A percentile compares a stretch with the other conserved stretches of the same genome.
Conservation (phyloP, 2,797 vertebrate genomes). For the Takifugu ocellatus region DNA sequence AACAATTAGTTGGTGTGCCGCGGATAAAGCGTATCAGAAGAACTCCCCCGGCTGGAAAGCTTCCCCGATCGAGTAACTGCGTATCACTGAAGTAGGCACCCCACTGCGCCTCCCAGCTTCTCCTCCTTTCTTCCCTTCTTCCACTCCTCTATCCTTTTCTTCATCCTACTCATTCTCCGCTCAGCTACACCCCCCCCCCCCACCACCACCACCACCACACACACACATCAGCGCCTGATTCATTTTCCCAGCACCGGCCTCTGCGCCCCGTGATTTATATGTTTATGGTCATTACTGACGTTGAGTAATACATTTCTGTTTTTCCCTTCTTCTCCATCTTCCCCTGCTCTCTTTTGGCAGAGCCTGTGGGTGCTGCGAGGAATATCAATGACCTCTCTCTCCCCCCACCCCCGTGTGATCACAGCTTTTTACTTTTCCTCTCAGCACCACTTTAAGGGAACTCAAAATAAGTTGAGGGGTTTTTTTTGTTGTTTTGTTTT, state of each 20-base stretch:
- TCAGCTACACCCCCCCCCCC: slow-evolving; percentile 25
- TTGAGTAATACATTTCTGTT: slow-evolving; percentile 77
- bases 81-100: slow-evolving; percentile 36
- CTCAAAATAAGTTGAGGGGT: slow-evolving; percentile 28
- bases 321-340: slow-evolving; percentile 53
- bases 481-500: slow-evolving; percentile 20
- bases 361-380: slow-evolving; percentile 54
- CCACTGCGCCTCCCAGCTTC: slow-evolving; percentile 25
- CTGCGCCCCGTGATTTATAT: slow-evolving; percentile 77
- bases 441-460: slow-evolving; percentile 26
- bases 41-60: neutral
- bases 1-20: neutral
- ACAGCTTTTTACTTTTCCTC: slow-evolving; percentile 43
- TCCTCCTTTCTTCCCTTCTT: slow-evolving; percentile 38
- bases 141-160: slow-evolving; percentile 19
- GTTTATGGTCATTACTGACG: slow-evolving; percentile 80
- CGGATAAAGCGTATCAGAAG: slow-evolving; percentile 16
- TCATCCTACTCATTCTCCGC: neutral
- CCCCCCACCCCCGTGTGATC: slow-evolving; percentile 63
- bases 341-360: slow-evolving; percentile 64
- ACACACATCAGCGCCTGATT: slow-evolving; percentile 54
- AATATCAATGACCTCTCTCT: slow-evolving; percentile 74
- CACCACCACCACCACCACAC: slow-evolving; percentile 15
- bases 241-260: slow-evolving; percentile 64
- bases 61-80: slow-evolving; percentile 35